phyloP scores from a whole-genome alignment of 2,113 vertebrate genomes.

The Cyprinodon brontotheroides region DNA sequence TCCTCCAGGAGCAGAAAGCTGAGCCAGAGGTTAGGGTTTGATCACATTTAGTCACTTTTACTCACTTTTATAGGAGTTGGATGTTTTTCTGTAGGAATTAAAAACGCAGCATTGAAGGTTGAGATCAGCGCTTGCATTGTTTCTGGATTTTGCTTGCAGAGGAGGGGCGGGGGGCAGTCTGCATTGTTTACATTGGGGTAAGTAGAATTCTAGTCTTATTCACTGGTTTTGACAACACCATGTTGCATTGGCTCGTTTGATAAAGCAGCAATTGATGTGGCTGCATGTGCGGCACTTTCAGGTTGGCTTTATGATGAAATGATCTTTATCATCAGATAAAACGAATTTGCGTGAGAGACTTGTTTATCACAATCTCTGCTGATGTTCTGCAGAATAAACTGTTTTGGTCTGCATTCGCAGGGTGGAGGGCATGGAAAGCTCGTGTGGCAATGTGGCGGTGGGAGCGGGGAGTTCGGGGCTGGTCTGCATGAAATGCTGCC shows the following conservation, averaged over 20 bases:
- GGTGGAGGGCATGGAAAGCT: conserved; percentile 8
- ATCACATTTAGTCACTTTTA: not conserved
- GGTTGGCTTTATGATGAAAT: too few relatives aligned
- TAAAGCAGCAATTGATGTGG: too few relatives aligned
- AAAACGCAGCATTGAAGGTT: not conserved
- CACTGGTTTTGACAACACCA: not conserved
- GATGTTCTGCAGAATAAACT: not conserved
- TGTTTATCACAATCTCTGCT: too few relatives aligned
- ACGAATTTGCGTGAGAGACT: too few relatives aligned
- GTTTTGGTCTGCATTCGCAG: not conserved
- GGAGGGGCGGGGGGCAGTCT: not conserved
- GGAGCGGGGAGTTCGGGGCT: conserved; percentile 87
- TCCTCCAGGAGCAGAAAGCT: not conserved
- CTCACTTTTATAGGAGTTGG: not conserved
- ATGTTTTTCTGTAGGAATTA: not conserved
- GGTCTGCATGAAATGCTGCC: conserved; percentile 85
- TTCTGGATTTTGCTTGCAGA: not conserved
- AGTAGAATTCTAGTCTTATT: not conserved
- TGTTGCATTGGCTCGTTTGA: too few relatives aligned
- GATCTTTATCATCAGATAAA: too few relatives aligned
- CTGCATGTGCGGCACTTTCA: too few relatives aligned
- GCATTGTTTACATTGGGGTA: not conserved
- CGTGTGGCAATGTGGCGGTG: conserved; percentile 83
- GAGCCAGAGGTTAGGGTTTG: not conserved
- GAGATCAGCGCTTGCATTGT: not conserved